Percentiles rank a stretch among this genome's conserved stretches.
These are phyloP conservation scores for Pseudococcus jackbeardsleyi DNA, from an alignment of 2,888 invertebrate species.

Conservation along the genomic window DNA sequence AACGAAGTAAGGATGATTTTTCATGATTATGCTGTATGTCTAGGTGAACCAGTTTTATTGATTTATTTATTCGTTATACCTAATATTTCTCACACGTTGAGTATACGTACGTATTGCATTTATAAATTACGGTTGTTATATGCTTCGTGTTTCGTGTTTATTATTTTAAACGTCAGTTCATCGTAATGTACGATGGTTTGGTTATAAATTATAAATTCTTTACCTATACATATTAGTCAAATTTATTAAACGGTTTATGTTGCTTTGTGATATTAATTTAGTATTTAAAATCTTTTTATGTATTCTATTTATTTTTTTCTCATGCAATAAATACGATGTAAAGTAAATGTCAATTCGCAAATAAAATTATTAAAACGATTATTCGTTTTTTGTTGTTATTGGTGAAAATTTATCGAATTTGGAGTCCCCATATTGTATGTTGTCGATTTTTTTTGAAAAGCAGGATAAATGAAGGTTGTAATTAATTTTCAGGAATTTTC, in stretches of 20 bases:
- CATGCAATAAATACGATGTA: conserved; percentile 52
- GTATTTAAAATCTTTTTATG: conserved; percentile 56
- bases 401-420: no score
- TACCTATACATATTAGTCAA: conserved; percentile 57
- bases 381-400: background rate
- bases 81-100: background rate
- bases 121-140: conserved; percentile 57
- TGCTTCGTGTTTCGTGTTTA: conserved; percentile 6
- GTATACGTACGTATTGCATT: conserved; percentile 60
- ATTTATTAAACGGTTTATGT: conserved; percentile 53
- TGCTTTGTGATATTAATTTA: conserved; percentile 63
- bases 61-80: background rate
- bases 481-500: no score
- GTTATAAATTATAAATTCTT: conserved; percentile 34
- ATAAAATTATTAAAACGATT: background rate
- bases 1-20: background rate
- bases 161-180: conserved; percentile 32
- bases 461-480: no score
- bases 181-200: background rate
- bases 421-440: no score
- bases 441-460: no score
- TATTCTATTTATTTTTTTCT: conserved; percentile 60
- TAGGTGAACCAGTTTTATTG: conserved; percentile 20
- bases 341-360: conserved; percentile 49
- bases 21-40: background rate